Evolutionary conservation across 2,113 vertebrate genomes (phyloP).

Genomic region (Eolophus roseicapilla): DNA sequence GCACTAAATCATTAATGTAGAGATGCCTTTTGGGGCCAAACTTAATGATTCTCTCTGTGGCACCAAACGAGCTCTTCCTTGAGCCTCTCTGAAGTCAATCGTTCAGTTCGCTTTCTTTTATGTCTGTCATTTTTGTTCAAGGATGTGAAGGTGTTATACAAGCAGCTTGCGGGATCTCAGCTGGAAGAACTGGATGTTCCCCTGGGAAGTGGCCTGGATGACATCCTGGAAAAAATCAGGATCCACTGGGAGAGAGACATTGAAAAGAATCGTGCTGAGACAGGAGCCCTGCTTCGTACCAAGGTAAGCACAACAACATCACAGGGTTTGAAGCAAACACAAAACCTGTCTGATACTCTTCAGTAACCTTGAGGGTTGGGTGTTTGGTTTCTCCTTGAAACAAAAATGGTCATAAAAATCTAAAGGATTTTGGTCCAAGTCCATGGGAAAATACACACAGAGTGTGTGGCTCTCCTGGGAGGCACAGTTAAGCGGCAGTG

Average conservation of each 20-base stretch:
- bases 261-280: constrained; percentile 84
- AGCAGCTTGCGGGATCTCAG: constrained; percentile 86
- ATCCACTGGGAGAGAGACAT: constrained; percentile 91
- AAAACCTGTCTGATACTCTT: neutral
- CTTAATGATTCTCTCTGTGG: neutral
- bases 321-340: neutral
- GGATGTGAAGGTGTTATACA: constrained; percentile 90
- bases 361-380: neutral
- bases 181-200: constrained; percentile 83
- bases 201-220: constrained; percentile 84
- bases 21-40: neutral
- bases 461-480: neutral
- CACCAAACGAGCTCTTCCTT: neutral
- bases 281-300: constrained; percentile 81
- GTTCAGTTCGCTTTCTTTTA: neutral
- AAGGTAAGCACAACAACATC: constrained; percentile 76
- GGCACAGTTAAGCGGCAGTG: neutral
- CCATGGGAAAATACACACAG: neutral
- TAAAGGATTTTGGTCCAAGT: neutral
- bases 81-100: neutral
- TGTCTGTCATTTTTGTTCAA: constrained; percentile 52
- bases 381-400: neutral
- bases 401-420: neutral
- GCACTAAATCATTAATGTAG: neutral
- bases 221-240: constrained; percentile 87